Evolutionary conservation across 1,140 invertebrate genomes (phyloP).

Genomic region (Acromyrmex heyeri): DNA sequence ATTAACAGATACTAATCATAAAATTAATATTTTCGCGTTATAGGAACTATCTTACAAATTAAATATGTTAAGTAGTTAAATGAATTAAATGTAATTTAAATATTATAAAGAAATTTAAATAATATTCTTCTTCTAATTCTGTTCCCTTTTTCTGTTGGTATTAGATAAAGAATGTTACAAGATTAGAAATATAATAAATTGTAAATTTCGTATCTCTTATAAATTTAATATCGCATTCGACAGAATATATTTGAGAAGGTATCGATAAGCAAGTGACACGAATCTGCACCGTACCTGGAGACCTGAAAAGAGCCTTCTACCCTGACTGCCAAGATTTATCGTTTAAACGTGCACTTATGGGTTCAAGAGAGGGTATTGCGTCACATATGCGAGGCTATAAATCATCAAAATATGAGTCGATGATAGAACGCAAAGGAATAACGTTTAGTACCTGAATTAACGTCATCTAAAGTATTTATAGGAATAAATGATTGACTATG

Average conservation of each 20-base stretch:
- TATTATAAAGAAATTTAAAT: not conserved
- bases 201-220: constrained; percentile 29
- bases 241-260: constrained; percentile 60
- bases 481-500: constrained; percentile 34
- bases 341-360: constrained; percentile 79
- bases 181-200: constrained; percentile 13
- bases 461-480: constrained; percentile 46
- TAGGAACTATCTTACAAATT: not conserved
- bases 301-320: constrained; percentile 74
- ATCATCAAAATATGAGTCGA: constrained; percentile 77
- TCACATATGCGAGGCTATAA: constrained; percentile 74
- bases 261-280: constrained; percentile 76
- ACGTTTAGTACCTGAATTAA: constrained; percentile 69
- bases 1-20: constrained; percentile 15
- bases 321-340: constrained; percentile 78
- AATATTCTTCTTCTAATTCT: not conserved
- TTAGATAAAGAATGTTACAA: not conserved
- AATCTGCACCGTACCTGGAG: constrained; percentile 66
- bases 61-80: not conserved
- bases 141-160: not conserved
- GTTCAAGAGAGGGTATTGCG: constrained; percentile 75
- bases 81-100: not conserved
- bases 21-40: constrained; percentile 17
- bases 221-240: constrained; percentile 58
- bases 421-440: constrained; percentile 73